Percentiles rank a stretch among this genome's conserved stretches.
Conservation (phyloP, 2,113 vertebrate genomes). For the Scophthalmus maximus region DNA sequence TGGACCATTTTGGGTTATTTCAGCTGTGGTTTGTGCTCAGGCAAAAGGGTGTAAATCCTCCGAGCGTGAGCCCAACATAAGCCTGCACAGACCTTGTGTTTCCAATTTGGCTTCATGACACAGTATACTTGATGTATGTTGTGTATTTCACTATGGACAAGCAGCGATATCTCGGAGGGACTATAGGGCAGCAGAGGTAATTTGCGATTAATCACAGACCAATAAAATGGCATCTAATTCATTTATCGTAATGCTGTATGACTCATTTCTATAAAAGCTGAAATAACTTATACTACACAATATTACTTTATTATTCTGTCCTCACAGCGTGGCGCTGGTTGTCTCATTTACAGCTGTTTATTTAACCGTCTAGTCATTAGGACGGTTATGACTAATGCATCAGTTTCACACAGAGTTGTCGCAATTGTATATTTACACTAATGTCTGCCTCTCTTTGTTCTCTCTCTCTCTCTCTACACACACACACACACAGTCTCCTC, state of each 20-base stretch:
- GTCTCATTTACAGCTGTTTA: slow-evolving; percentile 20
- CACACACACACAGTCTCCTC: slow-evolving; percentile 10
- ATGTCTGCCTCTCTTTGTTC: slow-evolving; percentile 12
- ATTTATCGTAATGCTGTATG: neutral
- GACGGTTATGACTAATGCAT: slow-evolving; percentile 6
- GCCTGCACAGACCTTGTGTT: slow-evolving; percentile 64
- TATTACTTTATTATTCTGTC: neutral
- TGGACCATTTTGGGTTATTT: slow-evolving; percentile 69
- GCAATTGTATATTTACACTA: slow-evolving; percentile 15
- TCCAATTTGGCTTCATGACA: slow-evolving; percentile 60
- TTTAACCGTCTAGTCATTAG: slow-evolving; percentile 20
- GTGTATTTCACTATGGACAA: slow-evolving; percentile 28
- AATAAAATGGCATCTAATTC: neutral
- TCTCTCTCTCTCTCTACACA: neutral
- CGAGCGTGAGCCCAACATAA: slow-evolving; percentile 50
- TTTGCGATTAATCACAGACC: slow-evolving; percentile 26
- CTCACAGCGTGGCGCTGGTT: slow-evolving; percentile 1
- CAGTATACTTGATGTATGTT: slow-evolving; percentile 33
- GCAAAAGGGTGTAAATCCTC: slow-evolving; percentile 71
- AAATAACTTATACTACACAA: slow-evolving; percentile 7
- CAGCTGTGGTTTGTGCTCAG: slow-evolving; percentile 74
- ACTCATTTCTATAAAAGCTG: slow-evolving; percentile 13
- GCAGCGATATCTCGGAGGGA: slow-evolving; percentile 2
- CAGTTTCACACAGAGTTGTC: slow-evolving; percentile 18
- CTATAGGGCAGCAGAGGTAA: neutral